Percentiles rank a stretch among this genome's conserved stretches.
Evolutionary conservation across 2,113 vertebrate genomes (phyloP).

Genomic region (Eulemur macaco): DNA sequence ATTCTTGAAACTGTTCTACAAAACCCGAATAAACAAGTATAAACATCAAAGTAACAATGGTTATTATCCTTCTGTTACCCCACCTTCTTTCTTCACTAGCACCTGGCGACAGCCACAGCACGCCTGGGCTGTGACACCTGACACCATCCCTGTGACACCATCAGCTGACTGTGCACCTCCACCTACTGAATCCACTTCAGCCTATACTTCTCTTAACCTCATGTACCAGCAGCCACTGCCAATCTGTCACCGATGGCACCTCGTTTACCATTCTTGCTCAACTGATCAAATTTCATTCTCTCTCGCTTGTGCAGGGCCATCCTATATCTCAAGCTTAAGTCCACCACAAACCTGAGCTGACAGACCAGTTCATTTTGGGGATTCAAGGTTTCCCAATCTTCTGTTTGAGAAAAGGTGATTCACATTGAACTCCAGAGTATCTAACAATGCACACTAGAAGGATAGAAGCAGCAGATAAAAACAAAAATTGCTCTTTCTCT

Average conservation of each 20-base stretch:
- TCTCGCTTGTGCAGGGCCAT: background rate
- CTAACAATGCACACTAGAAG: background rate
- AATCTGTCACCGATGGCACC: fast-evolving
- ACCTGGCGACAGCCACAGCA: fast-evolving
- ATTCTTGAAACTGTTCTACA: background rate
- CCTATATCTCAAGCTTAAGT: background rate
- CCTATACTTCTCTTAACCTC: fast-evolving
- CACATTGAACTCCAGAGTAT: background rate
- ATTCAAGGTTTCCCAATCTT: background rate
- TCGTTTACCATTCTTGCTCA: fast-evolving
- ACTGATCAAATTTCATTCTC: background rate
- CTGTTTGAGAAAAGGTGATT: background rate
- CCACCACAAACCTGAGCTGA: background rate
- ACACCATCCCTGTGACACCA: no score
- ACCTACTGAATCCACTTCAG: fast-evolving
- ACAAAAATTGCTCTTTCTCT: background rate
- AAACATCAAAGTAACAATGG: background rate
- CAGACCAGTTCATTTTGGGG: background rate
- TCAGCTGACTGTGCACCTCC: fast-evolving
- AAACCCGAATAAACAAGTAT: background rate
- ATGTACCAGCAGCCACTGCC: background rate
- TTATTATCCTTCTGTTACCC: background rate
- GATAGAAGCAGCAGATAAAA: background rate
- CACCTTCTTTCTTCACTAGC: background rate
- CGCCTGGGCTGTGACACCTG: background rate